Evolutionary conservation across 2,888 invertebrate species (phyloP).

Genomic region (Lomographa bimaculata): DNA sequence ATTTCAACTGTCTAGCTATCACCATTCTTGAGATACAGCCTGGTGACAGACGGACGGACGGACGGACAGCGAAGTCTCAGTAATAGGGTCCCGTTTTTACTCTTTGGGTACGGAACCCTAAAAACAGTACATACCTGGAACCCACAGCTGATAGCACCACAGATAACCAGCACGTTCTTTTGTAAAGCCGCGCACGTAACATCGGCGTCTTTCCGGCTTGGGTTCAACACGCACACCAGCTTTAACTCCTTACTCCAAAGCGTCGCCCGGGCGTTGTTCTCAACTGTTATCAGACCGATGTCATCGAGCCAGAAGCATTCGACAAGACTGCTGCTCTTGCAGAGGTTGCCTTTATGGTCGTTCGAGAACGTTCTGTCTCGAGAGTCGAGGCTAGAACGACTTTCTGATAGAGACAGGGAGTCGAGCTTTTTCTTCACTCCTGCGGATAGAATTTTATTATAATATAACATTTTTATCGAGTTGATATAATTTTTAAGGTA

Average conservation of each 20-base stretch:
- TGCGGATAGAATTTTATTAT: conserved; percentile 36
- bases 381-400: conserved; percentile 57
- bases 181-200: conserved; percentile 62
- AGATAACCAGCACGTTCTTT: conserved; percentile 64
- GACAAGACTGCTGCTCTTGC: conserved; percentile 54
- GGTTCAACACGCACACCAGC: conserved; percentile 55
- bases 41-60: too few species aligned
- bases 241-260: conserved; percentile 63
- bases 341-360: conserved; percentile 48
- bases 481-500: too few species aligned
- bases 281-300: conserved; percentile 64
- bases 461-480: too few species aligned
- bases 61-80: too few species aligned
- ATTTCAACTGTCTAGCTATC: too few species aligned
- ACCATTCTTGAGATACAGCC: too few species aligned
- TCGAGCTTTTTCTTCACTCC: conserved; percentile 62
- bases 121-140: conserved; percentile 76
- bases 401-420: conserved; percentile 55
- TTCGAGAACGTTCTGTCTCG: conserved; percentile 53
- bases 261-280: conserved; percentile 66
- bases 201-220: conserved; percentile 56
- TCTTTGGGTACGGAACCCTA: too few species aligned
- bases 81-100: too few species aligned
- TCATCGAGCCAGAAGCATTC: conserved; percentile 63
- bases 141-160: conserved; percentile 58